Conservation (phyloP, 2,888 invertebrate genomes). For the Anthophora plumipes region DNA sequence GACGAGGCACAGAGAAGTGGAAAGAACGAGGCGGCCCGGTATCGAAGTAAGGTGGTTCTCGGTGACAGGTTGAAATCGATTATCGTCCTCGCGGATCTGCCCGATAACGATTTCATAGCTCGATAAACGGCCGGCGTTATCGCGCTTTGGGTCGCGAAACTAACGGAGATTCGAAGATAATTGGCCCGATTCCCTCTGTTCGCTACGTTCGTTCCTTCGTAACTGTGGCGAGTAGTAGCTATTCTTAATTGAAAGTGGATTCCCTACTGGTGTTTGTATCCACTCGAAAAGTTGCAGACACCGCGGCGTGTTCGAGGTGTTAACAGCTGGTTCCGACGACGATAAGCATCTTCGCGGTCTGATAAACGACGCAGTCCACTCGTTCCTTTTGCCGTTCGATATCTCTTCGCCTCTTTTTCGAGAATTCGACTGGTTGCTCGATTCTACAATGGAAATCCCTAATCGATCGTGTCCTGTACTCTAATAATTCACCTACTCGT, state of each 20-base stretch:
- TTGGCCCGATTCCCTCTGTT: constrained; percentile 34
- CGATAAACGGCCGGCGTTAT: constrained; percentile 64
- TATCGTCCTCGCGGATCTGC: constrained; percentile 37
- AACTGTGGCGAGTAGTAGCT: neutral
- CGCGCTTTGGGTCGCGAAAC: constrained; percentile 31
- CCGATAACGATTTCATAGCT: constrained; percentile 68
- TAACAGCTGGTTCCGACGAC: constrained; percentile 41
- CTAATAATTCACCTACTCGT: neutral
- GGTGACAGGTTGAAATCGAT: constrained; percentile 40
- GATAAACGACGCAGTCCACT: constrained; percentile 29
- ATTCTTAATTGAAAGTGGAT: constrained; percentile 42
- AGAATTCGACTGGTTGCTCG: constrained; percentile 1
- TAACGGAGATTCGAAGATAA: constrained; percentile 50
- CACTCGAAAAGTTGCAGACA: constrained; percentile 45
- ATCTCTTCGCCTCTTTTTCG: neutral
- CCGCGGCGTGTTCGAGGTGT: constrained; percentile 40
- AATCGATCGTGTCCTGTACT: constrained; percentile 11
- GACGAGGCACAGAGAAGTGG: neutral
- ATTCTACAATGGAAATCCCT: constrained; percentile 1
- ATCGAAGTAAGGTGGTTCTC: constrained; percentile 4
- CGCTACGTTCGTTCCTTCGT: constrained; percentile 7
- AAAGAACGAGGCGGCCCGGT: neutral
- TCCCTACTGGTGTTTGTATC: constrained; percentile 7
- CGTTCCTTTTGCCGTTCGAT: constrained; percentile 14
- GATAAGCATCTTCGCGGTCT: constrained; percentile 41